Conservation (phyloP, 30 jellyfish, hydroid and myxozoan genomes). For the Aurelia sp. region DNA sequence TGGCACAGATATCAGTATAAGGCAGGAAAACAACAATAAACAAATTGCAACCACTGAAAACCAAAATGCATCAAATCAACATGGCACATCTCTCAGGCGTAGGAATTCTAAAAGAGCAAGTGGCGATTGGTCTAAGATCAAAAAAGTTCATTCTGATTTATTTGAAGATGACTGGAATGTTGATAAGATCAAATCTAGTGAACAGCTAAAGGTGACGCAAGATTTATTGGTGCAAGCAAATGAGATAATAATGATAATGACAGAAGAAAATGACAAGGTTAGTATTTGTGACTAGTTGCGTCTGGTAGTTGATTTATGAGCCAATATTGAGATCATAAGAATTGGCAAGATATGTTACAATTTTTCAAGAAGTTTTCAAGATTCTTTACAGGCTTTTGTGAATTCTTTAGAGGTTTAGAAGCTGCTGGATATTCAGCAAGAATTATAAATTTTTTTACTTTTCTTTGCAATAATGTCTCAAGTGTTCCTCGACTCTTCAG, state of each 20-base stretch:
- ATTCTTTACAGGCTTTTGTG: no score
- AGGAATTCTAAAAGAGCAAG: slow-evolving; percentile 56
- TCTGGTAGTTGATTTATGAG: no score
- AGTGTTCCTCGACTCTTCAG: no score
- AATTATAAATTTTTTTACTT: no score
- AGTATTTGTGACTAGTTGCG: neutral
- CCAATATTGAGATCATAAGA: no score
- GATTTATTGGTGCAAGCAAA: slow-evolving; percentile 72
- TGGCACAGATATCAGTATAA: neutral
- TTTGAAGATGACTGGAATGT: slow-evolving; percentile 62
- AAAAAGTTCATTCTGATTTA: slow-evolving; percentile 39
- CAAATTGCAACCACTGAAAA: neutral
- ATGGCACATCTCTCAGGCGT: neutral
- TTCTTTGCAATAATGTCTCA: no score
- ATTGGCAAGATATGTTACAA: no score
- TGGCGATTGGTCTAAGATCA: slow-evolving; percentile 56
- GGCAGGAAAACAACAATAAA: neutral
- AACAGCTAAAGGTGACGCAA: slow-evolving; percentile 60
- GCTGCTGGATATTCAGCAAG: no score
- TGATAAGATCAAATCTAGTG: slow-evolving; percentile 42
- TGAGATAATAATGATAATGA: slow-evolving; percentile 47
- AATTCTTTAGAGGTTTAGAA: no score
- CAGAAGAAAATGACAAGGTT: slow-evolving; percentile 64
- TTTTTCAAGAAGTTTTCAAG: no score
- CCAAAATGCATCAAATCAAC: no score